phyloP scores from a whole-genome alignment of 2,888 invertebrate species.

The Ctena decussata region DNA sequence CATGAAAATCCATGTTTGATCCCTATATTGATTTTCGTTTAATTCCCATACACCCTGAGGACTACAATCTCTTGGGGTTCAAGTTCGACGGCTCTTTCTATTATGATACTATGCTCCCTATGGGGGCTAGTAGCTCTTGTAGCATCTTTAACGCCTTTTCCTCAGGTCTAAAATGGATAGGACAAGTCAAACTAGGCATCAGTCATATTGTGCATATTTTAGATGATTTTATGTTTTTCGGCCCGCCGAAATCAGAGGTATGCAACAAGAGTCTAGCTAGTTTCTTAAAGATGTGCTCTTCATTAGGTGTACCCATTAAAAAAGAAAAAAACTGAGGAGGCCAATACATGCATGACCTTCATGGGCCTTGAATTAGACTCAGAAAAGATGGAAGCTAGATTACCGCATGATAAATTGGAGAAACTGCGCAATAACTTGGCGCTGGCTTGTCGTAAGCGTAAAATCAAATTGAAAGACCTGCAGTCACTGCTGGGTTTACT shows the following conservation, averaged over 20 bases:
- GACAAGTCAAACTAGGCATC: neutral
- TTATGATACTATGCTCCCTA: constrained; percentile 42
- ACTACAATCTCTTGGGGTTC: constrained; percentile 46
- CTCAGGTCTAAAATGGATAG: constrained; percentile 33
- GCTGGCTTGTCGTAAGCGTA: too few relatives aligned
- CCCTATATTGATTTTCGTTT: constrained; percentile 48
- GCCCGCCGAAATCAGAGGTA: neutral
- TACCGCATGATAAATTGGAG: neutral
- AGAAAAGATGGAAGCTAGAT: constrained; percentile 38
- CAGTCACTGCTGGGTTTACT: too few relatives aligned
- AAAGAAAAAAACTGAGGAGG: constrained; percentile 31
- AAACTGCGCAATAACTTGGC: too few relatives aligned
- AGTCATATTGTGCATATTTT: constrained; percentile 30
- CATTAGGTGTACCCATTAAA: constrained; percentile 42
- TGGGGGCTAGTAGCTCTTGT: constrained; percentile 48
- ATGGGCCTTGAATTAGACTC: too few relatives aligned
- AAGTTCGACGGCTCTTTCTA: constrained; percentile 32
- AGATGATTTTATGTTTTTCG: constrained; percentile 51
- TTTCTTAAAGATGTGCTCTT: constrained; percentile 18
- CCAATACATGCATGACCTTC: constrained; percentile 20
- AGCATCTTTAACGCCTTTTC: constrained; percentile 54
- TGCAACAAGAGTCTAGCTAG: constrained; percentile 14
- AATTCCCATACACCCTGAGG: constrained; percentile 49
- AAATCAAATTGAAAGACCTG: too few relatives aligned
- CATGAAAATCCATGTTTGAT: too few relatives aligned